Percentiles rank a stretch among this genome's conserved stretches.
These are phyloP conservation scores for Cataglyphis hispanica DNA, from an alignment of 1,140 invertebrate genomes.

Conservation along the genomic window DNA sequence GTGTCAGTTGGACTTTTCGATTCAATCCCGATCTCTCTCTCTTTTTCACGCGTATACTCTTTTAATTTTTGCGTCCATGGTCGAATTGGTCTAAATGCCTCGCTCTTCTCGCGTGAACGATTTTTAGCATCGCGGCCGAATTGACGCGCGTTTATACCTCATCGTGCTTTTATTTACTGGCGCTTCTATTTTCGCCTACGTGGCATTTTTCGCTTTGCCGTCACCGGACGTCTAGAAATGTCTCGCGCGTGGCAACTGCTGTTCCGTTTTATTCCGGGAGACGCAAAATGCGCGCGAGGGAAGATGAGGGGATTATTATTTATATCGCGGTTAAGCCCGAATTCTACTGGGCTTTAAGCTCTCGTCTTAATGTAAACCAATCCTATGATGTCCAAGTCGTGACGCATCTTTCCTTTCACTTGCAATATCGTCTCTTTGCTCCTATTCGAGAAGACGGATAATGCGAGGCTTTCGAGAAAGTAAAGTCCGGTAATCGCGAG, in stretches of 20 bases:
- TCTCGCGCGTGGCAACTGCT: constrained; percentile 45
- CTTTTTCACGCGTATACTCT: constrained; percentile 2
- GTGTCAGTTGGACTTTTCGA: constrained; percentile 45
- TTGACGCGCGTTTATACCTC: constrained; percentile 10
- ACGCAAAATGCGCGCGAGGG: constrained; percentile 9
- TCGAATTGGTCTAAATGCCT: constrained; percentile 45
- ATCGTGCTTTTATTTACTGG: constrained; percentile 34
- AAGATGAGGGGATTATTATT: constrained; percentile 8
- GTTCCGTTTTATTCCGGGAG: constrained; percentile 56
- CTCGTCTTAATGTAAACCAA: constrained; percentile 11
- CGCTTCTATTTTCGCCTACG: constrained; percentile 47
- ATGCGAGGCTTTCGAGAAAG: constrained; percentile 38
- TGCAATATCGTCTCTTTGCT: not conserved
- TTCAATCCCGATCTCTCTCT: constrained; percentile 35
- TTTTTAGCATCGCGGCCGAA: constrained; percentile 5
- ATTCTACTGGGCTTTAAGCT: constrained; percentile 24
- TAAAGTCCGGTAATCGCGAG: constrained; percentile 36
- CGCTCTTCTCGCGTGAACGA: constrained; percentile 15
- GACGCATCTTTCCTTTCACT: not conserved
- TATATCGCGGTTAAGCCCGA: constrained; percentile 25
- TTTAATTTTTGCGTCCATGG: constrained; percentile 12
- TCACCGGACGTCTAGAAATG: constrained; percentile 49
- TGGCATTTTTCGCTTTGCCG: constrained; percentile 50
- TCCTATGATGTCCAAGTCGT: constrained; percentile 4
- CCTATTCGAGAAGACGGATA: not conserved